Percentiles rank a stretch among this genome's conserved stretches.
Conservation (phyloP, 2,888 invertebrate species). For the Drosophila robusta region DNA sequence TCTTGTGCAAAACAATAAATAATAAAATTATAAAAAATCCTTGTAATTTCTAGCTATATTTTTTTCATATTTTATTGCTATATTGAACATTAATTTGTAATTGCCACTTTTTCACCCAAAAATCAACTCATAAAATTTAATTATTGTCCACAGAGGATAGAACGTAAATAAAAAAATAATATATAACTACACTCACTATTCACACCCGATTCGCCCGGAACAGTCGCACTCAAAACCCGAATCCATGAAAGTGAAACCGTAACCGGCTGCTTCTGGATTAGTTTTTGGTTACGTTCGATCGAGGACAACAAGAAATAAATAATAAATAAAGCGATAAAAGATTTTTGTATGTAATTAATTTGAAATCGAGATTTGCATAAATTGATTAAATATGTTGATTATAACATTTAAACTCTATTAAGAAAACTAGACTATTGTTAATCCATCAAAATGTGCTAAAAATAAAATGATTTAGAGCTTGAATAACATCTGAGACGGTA, state of each 20-base stretch:
- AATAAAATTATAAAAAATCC: background rate
- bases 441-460: background rate
- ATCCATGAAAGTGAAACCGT: conserved; percentile 39
- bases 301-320: conserved; percentile 1
- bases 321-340: conserved; percentile 1
- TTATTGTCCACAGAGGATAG: too few relatives aligned
- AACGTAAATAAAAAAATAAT: too few relatives aligned
- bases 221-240: conserved; percentile 6
- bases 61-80: too few relatives aligned
- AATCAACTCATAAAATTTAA: too few relatives aligned
- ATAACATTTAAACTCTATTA: too few relatives aligned
- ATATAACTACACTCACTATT: too few relatives aligned
- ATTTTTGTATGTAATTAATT: conserved; percentile 4
- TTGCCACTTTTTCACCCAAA: too few relatives aligned
- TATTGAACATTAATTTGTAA: too few relatives aligned
- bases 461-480: background rate
- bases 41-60: background rate
- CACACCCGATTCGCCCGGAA: too few relatives aligned
- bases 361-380: conserved; percentile 9
- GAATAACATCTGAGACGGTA: background rate
- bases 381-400: background rate
- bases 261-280: conserved; percentile 14
- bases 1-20: background rate
- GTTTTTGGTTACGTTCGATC: background rate
- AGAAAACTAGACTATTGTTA: background rate